Evolutionary conservation across 1,140 invertebrate genomes (phyloP), one percentile per base, ranked within the genome.

Genomic region (Proctacanthus coquilletti): DNA sequence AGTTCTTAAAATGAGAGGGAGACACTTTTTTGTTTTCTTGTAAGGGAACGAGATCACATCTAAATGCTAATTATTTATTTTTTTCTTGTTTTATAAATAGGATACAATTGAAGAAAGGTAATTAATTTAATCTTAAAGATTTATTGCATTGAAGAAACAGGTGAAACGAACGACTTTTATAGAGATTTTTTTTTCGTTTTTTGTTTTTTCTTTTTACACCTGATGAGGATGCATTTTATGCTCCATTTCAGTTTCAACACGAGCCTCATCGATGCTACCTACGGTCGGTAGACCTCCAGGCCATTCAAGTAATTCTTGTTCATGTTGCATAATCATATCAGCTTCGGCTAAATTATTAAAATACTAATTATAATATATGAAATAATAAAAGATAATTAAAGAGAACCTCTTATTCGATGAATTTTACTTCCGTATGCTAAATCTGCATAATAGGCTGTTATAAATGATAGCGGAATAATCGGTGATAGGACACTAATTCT

Each of bases 391-490:
- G n/a, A n/a, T n/a, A n/a, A n/a, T n/a, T n/a, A n/a, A n/a, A n/a
- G n/a, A 40, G 13, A 18, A 82, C 79, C 70, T 69, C 71, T 68
- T 39, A 84, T 81, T 48, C 81, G 66, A 48, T 76, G 69, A 36
- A 82, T 46, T 62, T 85, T 85, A 38, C 70, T 78, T 38, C 80
- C 79, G 61, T 84, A 83, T 9, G 74, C 76, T 50, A 80, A 61
- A 60, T 84, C 81, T 49, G 71, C 71, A 51, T 82, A 75, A 56
- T 84, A 85, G 1, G 69, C 70, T 39, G 78, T 58, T 8, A 79
- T 54, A 60, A 83, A 84, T 2, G 74, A 73, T 17, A 85, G 59
- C 9, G 77, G 77, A 25, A 80, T 48, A 25, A 80, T 44, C 5
- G 80, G 79, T 20, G 66, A 60, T 43, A 84, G 51, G 5, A 69